Evolutionary conservation across 2,797 vertebrate species (phyloP).

Genomic region (Notamacropus eugenii): DNA sequence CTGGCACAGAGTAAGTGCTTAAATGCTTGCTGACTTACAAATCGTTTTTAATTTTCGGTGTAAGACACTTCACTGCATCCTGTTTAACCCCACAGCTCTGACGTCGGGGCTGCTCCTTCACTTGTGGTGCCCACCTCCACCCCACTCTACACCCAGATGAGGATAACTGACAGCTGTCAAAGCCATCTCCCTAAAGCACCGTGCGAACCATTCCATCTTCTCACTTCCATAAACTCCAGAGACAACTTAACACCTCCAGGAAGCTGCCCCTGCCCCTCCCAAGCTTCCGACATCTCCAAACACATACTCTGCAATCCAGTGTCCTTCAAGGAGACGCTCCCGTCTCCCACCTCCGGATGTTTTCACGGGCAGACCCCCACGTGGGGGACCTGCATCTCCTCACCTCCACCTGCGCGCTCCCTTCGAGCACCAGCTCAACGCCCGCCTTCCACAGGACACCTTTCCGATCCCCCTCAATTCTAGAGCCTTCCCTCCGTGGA

Average conservation of each 20-base stretch:
- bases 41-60: neutral
- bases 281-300: too few species aligned
- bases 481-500: neutral
- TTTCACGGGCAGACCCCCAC: neutral
- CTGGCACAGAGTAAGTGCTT: neutral
- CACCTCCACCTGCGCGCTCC: neutral
- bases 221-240: neutral
- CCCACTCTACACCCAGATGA: neutral
- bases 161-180: neutral
- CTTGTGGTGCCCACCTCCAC: neutral
- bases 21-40: neutral
- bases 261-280: neutral
- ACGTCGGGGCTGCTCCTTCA: neutral
- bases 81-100: neutral
- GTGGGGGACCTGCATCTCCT: neutral
- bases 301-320: neutral
- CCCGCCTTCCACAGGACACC: neutral
- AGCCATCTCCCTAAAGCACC: neutral
- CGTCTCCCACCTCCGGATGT: neutral
- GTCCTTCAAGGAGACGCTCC: neutral
- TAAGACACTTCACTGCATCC: neutral
- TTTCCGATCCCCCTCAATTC: neutral
- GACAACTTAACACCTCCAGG: neutral
- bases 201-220: neutral
- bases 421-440: neutral